phyloP scores from a whole-genome alignment of 2,113 vertebrate genomes.

The Corythoichthys intestinalis region DNA sequence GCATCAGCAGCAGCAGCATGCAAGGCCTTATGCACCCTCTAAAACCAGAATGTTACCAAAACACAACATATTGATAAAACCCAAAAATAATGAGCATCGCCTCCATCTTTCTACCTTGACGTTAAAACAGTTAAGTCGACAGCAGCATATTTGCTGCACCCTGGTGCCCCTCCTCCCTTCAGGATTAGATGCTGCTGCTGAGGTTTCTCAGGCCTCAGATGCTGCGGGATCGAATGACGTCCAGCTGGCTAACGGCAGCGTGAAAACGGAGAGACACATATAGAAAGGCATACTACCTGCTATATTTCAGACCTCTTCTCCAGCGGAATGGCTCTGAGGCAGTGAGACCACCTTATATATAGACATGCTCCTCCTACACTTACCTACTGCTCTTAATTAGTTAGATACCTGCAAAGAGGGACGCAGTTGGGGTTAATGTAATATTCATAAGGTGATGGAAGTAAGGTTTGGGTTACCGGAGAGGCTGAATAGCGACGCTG shows the following conservation, averaged over 20 bases:
- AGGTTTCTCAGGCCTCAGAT: conserved; percentile 59
- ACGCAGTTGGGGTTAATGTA: conserved; percentile 60
- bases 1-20: not conserved
- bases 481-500: conserved; percentile 49
- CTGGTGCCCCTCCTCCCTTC: conserved; percentile 16
- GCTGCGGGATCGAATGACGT: conserved; percentile 36
- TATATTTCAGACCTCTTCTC: not conserved
- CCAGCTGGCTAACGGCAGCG: not conserved
- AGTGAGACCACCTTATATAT: conserved; percentile 58
- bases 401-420: conserved; percentile 61
- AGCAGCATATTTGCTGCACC: not conserved
- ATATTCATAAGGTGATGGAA: conserved; percentile 65
- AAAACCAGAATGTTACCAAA: not conserved
- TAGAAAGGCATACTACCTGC: not conserved
- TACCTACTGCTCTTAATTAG: conserved; percentile 86
- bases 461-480: conserved; percentile 67
- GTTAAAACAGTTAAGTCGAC: not conserved
- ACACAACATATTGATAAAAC: not conserved
- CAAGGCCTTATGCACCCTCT: not conserved
- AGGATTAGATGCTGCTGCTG: conserved; percentile 59
- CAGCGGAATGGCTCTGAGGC: conserved; percentile 27
- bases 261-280: not conserved
- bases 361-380: conserved; percentile 65
- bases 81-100: not conserved
- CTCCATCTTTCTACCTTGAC: not conserved